phyloP scores from a whole-genome alignment of 2,113 vertebrate genomes.

The Leptobrachium ailaonicum region DNA sequence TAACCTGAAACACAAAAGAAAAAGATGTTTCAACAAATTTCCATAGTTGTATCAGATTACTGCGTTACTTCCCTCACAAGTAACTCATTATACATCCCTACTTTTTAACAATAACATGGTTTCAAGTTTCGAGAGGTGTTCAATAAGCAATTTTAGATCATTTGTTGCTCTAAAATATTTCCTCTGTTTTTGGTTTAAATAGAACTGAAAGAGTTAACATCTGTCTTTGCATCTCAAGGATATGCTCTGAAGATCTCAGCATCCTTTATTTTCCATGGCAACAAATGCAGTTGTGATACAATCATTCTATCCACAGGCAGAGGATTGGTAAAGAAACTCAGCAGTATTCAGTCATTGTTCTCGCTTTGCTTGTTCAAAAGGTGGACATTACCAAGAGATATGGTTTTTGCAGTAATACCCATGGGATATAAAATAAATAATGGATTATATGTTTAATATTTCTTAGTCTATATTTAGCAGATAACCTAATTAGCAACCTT shows the following conservation, averaged over 20 bases:
- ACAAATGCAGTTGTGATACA: conserved; percentile 35
- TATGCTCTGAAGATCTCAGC: conserved; percentile 22
- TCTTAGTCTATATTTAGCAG: no score
- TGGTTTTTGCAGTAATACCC: not conserved
- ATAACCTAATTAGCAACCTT: no score
- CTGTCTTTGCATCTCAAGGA: conserved; percentile 32
- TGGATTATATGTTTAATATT: not conserved
- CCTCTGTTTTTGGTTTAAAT: no score
- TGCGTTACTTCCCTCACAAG: no score
- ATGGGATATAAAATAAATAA: not conserved
- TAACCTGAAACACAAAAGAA: no score
- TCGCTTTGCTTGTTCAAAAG: not conserved
- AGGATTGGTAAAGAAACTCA: conserved; percentile 22
- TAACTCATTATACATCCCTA: no score
- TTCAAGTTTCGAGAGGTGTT: no score
- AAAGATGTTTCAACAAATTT: no score
- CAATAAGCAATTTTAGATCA: no score
- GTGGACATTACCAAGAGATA: not conserved
- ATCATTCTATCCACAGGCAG: conserved; percentile 28
- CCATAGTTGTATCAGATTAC: no score
- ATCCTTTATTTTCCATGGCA: conserved; percentile 34
- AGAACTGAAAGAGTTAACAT: conserved; percentile 2
- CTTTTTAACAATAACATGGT: no score
- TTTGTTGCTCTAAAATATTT: no score
- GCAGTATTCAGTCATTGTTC: not conserved